phyloP scores from a whole-genome alignment of 2,888 invertebrate species.

The Protula sp. region DNA sequence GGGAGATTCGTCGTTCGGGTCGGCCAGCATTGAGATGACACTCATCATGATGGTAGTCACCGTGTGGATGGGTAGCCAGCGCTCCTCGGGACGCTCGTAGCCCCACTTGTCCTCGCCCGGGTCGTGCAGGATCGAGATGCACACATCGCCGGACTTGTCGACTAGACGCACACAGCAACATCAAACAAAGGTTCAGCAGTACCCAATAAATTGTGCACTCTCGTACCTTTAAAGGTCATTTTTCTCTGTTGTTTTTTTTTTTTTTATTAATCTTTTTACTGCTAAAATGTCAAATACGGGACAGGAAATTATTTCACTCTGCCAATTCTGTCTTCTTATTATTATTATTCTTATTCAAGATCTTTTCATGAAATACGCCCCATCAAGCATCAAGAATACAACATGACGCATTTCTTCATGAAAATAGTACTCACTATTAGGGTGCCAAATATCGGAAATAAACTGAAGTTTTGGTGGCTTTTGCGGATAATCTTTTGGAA shows the following conservation, averaged over 20 bases:
- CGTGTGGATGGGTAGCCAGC: slow-evolving; percentile 98
- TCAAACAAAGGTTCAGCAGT: too few species aligned
- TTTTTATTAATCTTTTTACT: too few species aligned
- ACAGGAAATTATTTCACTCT: not conserved
- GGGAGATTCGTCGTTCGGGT: slow-evolving; percentile 98
- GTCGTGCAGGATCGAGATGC: slow-evolving; percentile 98
- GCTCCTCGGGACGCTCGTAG: slow-evolving; percentile 93
- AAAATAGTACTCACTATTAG: slow-evolving; percentile 68
- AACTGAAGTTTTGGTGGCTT: slow-evolving; percentile 99
- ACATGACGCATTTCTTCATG: not conserved
- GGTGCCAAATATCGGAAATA: slow-evolving; percentile 99
- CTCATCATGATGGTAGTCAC: slow-evolving; percentile 98
- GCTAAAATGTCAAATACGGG: too few species aligned
- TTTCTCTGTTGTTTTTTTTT: too few species aligned
- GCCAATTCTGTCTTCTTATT: too few species aligned
- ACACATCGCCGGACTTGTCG: slow-evolving; percentile 92
- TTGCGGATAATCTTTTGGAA: slow-evolving; percentile 97
- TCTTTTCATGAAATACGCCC: too few species aligned
- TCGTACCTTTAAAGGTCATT: too few species aligned
- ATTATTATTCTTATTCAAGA: too few species aligned
- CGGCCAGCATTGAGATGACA: slow-evolving; percentile 98
- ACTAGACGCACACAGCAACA: too few species aligned
- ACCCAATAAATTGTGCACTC: too few species aligned
- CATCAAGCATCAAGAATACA: too few species aligned
- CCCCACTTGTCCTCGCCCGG: slow-evolving; percentile 99